These are phyloP conservation scores for Yoshiicerus persimilis DNA, from an alignment of 1,140 invertebrate species.

Conservation along the genomic window DNA sequence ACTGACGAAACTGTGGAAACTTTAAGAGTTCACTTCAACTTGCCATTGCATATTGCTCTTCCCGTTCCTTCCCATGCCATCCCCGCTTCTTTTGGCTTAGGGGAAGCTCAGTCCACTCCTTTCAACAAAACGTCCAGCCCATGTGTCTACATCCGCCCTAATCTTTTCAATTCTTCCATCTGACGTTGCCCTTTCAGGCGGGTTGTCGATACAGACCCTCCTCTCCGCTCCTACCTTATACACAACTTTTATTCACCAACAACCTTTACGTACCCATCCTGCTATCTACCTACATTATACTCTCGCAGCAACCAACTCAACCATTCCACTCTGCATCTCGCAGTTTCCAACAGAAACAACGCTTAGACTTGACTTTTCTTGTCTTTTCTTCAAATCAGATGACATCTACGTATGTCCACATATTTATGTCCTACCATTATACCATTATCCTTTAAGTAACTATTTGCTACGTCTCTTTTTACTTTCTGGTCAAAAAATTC, in stretches of 20 bases:
- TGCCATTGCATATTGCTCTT: neutral
- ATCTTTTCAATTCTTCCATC: conserved; percentile 39
- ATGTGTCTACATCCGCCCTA: conserved; percentile 45
- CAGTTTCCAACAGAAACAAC: neutral
- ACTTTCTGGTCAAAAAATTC: too few relatives aligned
- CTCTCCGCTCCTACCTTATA: neutral
- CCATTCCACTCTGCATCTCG: neutral
- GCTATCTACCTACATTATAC: neutral
- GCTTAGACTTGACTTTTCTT: neutral
- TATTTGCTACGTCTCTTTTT: too few relatives aligned
- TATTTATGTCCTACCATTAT: too few relatives aligned
- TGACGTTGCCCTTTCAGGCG: conserved; percentile 31
- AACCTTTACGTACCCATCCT: neutral
- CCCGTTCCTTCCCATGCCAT: neutral
- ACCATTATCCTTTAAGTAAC: too few relatives aligned
- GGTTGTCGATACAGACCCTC: conserved; percentile 17
- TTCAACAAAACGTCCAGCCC: conserved; percentile 32
- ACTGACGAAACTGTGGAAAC: neutral
- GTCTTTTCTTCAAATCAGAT: neutral
- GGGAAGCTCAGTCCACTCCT: conserved; percentile 21
- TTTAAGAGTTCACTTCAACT: neutral
- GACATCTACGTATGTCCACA: neutral
- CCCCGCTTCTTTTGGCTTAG: neutral
- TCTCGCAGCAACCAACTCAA: neutral
- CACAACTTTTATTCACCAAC: neutral